Evolutionary conservation across 2,888 invertebrate species (phyloP).

Genomic region (Eilema caniola): DNA sequence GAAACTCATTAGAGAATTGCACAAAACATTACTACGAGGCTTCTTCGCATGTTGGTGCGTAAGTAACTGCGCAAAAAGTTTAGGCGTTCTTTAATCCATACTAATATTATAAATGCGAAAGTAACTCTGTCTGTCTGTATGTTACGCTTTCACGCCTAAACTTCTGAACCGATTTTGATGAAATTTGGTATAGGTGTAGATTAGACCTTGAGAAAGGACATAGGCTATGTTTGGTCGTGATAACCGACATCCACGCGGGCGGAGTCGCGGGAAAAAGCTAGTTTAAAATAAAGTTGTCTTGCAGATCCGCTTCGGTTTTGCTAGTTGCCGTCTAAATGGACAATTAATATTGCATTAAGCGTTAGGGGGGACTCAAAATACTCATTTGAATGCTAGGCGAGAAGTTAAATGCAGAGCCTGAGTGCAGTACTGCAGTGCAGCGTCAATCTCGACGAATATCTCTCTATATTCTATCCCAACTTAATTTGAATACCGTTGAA

Average conservation of each 20-base stretch:
- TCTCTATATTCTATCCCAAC: conserved; percentile 49
- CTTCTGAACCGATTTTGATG: too few relatives aligned
- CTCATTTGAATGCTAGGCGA: conserved; percentile 47
- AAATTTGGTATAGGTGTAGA: too few relatives aligned
- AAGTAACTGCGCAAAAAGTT: conserved; percentile 34
- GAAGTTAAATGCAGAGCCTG: conserved; percentile 44
- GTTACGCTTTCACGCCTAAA: too few relatives aligned
- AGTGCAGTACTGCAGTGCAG: conserved; percentile 39
- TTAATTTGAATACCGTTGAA: conserved; percentile 51
- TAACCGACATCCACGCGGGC: too few relatives aligned
- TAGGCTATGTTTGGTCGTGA: too few relatives aligned
- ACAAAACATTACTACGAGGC: conserved; percentile 13
- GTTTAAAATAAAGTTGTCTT: conserved; percentile 35
- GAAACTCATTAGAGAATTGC: conserved; percentile 27
- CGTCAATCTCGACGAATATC: conserved; percentile 47
- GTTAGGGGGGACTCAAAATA: conserved; percentile 50
- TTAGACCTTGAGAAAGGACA: too few relatives aligned
- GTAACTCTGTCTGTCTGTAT: too few relatives aligned
- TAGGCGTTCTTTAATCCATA: conserved; percentile 10
- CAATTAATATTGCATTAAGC: conserved; percentile 49
- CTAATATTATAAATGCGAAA: too few relatives aligned
- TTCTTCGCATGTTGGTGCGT: conserved; percentile 32
- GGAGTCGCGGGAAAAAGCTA: too few relatives aligned
- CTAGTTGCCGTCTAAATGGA: conserved; percentile 43
- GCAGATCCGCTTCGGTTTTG: conserved; percentile 21